A percentile compares a stretch with the other conserved stretches of the same genome.
phyloP scores from a whole-genome alignment of 2,888 invertebrate genomes.

The Helicoverpa assulta region DNA sequence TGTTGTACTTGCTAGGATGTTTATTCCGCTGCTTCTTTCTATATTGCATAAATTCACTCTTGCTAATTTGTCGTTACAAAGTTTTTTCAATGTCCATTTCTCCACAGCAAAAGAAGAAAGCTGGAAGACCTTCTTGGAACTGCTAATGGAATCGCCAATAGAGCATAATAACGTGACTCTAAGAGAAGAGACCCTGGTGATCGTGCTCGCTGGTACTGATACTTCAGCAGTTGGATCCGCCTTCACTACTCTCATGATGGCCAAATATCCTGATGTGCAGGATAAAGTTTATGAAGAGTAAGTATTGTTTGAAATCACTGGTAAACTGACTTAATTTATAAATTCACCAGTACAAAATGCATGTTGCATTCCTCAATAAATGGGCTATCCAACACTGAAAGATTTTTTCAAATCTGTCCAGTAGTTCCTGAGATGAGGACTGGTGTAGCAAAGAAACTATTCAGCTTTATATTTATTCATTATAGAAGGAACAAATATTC shows the following conservation, averaged over 20 bases:
- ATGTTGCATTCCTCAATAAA: too few relatives aligned
- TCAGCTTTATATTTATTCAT: too few relatives aligned
- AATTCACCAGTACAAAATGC: too few relatives aligned
- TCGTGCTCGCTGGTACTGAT: conserved; percentile 75
- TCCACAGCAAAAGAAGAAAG: conserved; percentile 27
- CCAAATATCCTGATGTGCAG: conserved; percentile 68
- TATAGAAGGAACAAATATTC: background rate
- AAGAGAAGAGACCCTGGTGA: conserved; percentile 71
- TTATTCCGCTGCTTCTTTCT: too few relatives aligned
- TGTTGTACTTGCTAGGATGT: too few relatives aligned
- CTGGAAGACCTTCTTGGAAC: conserved; percentile 68
- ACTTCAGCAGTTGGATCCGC: conserved; percentile 71
- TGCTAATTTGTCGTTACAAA: too few relatives aligned
- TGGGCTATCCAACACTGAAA: too few relatives aligned
- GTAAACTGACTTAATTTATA: background rate
- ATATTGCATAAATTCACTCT: too few relatives aligned
- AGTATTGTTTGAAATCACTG: conserved; percentile 34
- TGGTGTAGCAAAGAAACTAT: too few relatives aligned
- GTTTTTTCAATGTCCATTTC: background rate
- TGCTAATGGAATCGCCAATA: conserved; percentile 65
- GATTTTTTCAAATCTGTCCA: too few relatives aligned
- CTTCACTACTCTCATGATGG: conserved; percentile 68
- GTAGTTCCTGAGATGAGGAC: too few relatives aligned
- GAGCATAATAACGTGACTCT: conserved; percentile 66
- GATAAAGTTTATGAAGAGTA: conserved; percentile 73